A percentile compares a stretch with the other conserved stretches of the same genome.
These are phyloP conservation scores for Amiota mariae DNA, from an alignment of 2,888 invertebrate genomes.

Conservation along the genomic window DNA sequence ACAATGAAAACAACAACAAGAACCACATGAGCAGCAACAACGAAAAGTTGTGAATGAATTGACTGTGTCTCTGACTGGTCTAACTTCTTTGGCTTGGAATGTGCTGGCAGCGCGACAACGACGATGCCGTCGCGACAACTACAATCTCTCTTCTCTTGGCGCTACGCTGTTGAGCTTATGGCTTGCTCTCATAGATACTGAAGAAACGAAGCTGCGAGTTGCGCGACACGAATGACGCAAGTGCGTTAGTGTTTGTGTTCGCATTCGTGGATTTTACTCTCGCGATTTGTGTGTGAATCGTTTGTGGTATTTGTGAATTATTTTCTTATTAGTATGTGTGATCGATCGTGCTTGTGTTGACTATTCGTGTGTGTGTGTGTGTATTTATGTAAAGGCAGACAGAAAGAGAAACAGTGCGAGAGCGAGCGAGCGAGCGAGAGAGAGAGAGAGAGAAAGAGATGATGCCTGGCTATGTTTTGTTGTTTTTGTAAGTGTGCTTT, in stretches of 20 bases:
- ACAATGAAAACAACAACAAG: slow-evolving; percentile 31
- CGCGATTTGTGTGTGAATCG: slow-evolving; percentile 35
- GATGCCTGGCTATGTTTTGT: slow-evolving; percentile 42
- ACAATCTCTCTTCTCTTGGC: background rate
- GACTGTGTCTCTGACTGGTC: slow-evolving; percentile 53
- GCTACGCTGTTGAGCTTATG: background rate
- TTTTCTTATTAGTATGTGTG: no score
- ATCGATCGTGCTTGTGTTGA: slow-evolving; percentile 29
- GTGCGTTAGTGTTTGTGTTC: slow-evolving; percentile 1
- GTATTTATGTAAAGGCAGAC: slow-evolving; percentile 2
- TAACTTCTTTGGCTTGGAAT: slow-evolving; percentile 69
- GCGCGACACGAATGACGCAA: background rate
- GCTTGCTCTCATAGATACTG: slow-evolving; percentile 2
- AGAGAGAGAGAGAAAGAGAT: background rate
- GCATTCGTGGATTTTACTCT: slow-evolving; percentile 29
- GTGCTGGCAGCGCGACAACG: slow-evolving; percentile 59
- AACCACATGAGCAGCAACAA: slow-evolving; percentile 32
- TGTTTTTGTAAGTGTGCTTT: slow-evolving; percentile 37
- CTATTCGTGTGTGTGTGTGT: slow-evolving; percentile 31
- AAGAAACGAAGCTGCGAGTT: background rate
- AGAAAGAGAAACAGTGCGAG: background rate
- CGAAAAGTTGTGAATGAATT: slow-evolving; percentile 72
- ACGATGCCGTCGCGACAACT: background rate
- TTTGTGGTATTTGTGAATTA: slow-evolving; percentile 2
- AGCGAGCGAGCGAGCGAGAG: background rate